Evolutionary conservation across 2,113 vertebrate genomes (phyloP), one percentile per base, ranked within the genome.

Genomic region (Emydocephalus ijimae): DNA sequence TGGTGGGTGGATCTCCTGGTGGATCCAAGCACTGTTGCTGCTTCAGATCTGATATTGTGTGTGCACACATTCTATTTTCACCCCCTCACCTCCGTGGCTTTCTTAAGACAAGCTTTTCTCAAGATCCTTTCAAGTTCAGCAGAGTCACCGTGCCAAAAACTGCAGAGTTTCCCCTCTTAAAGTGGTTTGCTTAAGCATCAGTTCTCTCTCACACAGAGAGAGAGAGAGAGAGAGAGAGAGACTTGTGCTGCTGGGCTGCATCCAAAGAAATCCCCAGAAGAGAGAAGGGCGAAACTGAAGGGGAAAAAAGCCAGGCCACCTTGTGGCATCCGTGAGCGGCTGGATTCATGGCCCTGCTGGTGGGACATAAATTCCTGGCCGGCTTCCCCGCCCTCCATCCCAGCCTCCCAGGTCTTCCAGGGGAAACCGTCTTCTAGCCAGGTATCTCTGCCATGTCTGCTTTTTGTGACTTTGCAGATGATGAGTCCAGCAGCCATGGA

Each of bases 401-500:
- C 97, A 93, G 9, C 95, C 93, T 96, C 94, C 95, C 45, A 54
- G 50, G 94, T 87, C 88, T 92, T 93, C 94, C 93, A 90, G 90
- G 91, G 89, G 94, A 92, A 85, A 24, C 52, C 43, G 94, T 94
- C 45, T 87, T 24, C 21, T 88, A 8, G 69, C 64, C 5, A 0
- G 0, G 85, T 11, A 64, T 50, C 91, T 11, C 56, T 69, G 95
- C 92, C 96, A 96, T 96, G 96, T 96, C 93, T 98, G 96, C 12
- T 94, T 97, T 97, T 94, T 94, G 95, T 98, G 96, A 96, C 96
- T 96, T 96, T 95, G 94, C 97, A 99, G 99, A 99, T 94, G 99
- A 99, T 92, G 98, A 99, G 95, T 97, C 96, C 0, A 93, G 95
- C 96, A 98, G 97, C 57, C 99, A 98, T 96, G 99, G 98, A 23